Base-by-base conservation (phyloP, 2,888 invertebrate genomes). In the Hirtodrosophila duncani region DNA sequence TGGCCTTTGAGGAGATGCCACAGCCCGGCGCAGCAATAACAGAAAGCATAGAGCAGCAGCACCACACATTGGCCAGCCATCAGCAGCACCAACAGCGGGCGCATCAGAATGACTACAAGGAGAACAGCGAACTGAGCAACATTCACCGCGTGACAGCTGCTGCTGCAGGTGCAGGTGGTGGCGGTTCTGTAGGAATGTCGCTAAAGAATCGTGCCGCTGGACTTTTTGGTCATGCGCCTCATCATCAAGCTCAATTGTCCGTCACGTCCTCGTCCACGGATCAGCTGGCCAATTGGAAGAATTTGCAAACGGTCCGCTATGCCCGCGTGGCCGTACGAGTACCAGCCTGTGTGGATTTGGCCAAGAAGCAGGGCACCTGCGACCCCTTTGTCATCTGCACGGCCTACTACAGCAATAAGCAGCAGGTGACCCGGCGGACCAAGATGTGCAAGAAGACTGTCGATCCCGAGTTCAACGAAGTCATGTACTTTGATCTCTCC, bases 361-460 rank as follows among this genome's bases (percentile, higher is more conserved):
- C 95, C 60, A 92, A 95, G 67, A 94, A 94, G 85, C 95, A 94
- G 87, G 95, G 96, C 74, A 92, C 93, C 78, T 97, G 96, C 88
- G 96, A 97, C 88, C 96, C 97, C 8, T 96, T 93, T 87, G 95
- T 94, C 65, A 90, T 92, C 69, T 92, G 95, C 81, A 92, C 93
- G 38, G 92, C 94, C 49, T 89, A 91, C 55, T 94, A 94, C 87
- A 92, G 93, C 56, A 95, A 94, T 87, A 93, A 92, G 57, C 92
- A 94, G 84, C 90, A 92, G 87, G 91, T 93, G 74, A 89, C 92
- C 67, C 92, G 92, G 85, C 91, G 94, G 83, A 96, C 96, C 21
- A 94, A 94, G 87, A 92, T 93, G 58, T 92, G 92, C 85, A 96
- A 95, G 89, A 97, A 96, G 89, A 96, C 96, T 41, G 92, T 93